Evolutionary conservation across 2,113 vertebrate species (phyloP).

Genomic region (Agelaius phoeniceus): DNA sequence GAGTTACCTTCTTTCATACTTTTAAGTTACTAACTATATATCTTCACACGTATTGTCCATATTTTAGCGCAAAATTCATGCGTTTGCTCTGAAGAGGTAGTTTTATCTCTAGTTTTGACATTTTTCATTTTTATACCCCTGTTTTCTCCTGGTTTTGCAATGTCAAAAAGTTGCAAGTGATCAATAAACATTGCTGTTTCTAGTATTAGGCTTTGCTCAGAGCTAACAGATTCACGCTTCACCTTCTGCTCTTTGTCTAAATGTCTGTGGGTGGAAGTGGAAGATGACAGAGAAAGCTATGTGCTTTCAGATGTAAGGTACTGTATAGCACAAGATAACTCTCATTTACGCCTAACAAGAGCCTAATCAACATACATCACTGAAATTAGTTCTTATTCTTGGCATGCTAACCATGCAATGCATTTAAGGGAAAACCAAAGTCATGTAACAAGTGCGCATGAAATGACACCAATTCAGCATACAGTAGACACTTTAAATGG

Average conservation of each 20-base stretch:
- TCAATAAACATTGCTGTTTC: constrained; percentile 5
- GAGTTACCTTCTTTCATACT: background rate
- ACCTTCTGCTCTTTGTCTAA: constrained; percentile 2
- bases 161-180: background rate
- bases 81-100: background rate
- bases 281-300: background rate
- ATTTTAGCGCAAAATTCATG: background rate
- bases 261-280: background rate
- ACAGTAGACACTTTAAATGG: background rate
- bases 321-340: constrained; percentile 1
- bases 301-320: background rate
- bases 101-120: background rate
- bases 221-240: background rate
- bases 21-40: background rate
- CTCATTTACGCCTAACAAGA: constrained; percentile 51
- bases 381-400: constrained; percentile 52
- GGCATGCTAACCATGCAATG: background rate
- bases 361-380: constrained; percentile 35
- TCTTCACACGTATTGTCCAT: background rate
- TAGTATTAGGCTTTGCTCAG: background rate
- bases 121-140: background rate
- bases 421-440: constrained; percentile 14
- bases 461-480: constrained; percentile 2
- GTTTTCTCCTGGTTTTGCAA: background rate
- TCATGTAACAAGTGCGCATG: background rate